A percentile compares a stretch with the other conserved stretches of the same genome.
Evolutionary conservation across 1,140 invertebrate genomes (phyloP).

Genomic region (Oncopeltus fasciatus): DNA sequence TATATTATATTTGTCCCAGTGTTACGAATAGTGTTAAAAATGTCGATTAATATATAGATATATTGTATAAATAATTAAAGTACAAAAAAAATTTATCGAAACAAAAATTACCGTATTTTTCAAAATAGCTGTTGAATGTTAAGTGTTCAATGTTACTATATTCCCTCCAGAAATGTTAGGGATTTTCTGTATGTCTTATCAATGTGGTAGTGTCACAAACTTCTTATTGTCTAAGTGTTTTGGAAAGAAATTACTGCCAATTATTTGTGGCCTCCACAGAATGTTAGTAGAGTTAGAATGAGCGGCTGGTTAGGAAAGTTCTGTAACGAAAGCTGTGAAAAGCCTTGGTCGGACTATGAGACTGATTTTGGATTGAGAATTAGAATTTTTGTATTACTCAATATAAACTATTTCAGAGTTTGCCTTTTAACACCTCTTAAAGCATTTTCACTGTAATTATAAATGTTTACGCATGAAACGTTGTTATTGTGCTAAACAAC

Average conservation of each 20-base stretch:
- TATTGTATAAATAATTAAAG: constrained; percentile 14
- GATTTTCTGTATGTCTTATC: not conserved
- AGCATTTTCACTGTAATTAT: constrained; percentile 1
- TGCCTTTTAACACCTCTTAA: constrained; percentile 7
- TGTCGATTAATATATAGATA: constrained; percentile 12
- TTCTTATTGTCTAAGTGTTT: not conserved
- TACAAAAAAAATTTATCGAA: constrained; percentile 15
- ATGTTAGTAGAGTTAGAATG: not conserved
- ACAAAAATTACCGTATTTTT: constrained; percentile 13
- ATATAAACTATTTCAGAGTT: constrained; percentile 6
- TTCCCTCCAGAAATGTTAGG: constrained; percentile 9
- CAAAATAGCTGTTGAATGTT: constrained; percentile 11
- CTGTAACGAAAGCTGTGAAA: constrained; percentile 16
- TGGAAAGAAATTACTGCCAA: constrained; percentile 16
- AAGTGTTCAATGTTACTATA: constrained; percentile 14
- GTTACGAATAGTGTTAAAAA: constrained; percentile 12
- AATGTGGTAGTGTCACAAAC: constrained; percentile 4
- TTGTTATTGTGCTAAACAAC: not conserved
- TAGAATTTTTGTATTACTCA: constrained; percentile 13
- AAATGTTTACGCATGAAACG: constrained; percentile 1
- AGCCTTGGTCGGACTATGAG: constrained; percentile 18
- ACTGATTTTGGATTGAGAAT: constrained; percentile 17
- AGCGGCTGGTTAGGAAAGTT: constrained; percentile 1
- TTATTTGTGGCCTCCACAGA: constrained; percentile 11
- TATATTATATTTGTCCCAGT: constrained; percentile 21